Percentiles rank a stretch among this genome's conserved stretches.
Evolutionary conservation across 2,797 vertebrate species (phyloP).

Genomic region (Cyclopterus lumpus): DNA sequence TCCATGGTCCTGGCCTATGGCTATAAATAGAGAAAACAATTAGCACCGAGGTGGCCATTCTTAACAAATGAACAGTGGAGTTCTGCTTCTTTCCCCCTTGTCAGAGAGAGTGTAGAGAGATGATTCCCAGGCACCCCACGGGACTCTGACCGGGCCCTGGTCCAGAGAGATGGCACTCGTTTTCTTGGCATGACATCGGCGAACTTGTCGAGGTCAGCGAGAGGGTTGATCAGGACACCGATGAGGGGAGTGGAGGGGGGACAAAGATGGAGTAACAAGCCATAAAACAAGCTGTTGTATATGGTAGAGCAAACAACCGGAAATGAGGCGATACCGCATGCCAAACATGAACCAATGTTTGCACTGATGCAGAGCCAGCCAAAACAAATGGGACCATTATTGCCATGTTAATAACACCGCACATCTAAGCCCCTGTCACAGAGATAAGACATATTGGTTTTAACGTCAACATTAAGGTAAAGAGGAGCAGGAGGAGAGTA

Average conservation of each 20-base stretch:
- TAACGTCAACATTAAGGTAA: constrained; percentile 6
- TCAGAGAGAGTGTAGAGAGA: constrained; percentile 25
- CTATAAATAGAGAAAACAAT: constrained; percentile 62
- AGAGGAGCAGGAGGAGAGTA: background rate
- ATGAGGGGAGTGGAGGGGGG: constrained; percentile 85
- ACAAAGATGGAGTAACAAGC: constrained; percentile 10
- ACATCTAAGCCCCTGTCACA: background rate
- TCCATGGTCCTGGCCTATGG: constrained; percentile 24
- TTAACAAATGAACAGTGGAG: constrained; percentile 46
- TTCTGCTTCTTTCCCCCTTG: constrained; percentile 37
- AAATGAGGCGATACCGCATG: background rate
- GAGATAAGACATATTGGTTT: constrained; percentile 1
- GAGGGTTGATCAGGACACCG: constrained; percentile 91
- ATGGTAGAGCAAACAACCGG: background rate
- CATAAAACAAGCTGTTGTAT: background rate
- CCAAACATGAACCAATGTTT: constrained; percentile 4
- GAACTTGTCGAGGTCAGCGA: constrained; percentile 91
- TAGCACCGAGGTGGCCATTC: constrained; percentile 59
- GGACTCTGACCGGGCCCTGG: constrained; percentile 91
- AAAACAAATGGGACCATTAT: background rate
- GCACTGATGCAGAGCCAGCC: background rate
- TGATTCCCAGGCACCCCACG: constrained; percentile 19
- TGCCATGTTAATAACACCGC: background rate
- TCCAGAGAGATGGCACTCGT: constrained; percentile 91
- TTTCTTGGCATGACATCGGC: constrained; percentile 92